phyloP scores from a whole-genome alignment of 1,140 invertebrate species.

The Orchestia grillus region DNA sequence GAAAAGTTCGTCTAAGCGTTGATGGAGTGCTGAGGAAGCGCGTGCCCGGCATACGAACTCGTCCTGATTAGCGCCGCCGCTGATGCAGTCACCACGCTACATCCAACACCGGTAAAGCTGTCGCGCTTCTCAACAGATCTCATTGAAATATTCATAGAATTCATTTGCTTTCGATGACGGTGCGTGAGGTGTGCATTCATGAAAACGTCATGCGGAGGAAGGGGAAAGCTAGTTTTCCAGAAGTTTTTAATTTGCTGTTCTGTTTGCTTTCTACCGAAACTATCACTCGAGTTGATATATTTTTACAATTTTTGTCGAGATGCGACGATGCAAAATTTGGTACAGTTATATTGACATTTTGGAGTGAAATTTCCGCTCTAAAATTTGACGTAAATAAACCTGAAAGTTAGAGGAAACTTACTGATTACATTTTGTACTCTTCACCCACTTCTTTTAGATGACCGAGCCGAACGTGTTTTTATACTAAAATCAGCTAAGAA shows the following conservation, averaged over 20 bases:
- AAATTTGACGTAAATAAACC: no score
- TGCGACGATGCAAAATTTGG: no score
- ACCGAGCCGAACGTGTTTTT: no score
- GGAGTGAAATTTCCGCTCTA: no score
- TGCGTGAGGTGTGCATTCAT: neutral
- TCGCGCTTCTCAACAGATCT: neutral
- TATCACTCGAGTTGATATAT: neutral
- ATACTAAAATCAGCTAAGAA: no score
- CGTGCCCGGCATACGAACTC: neutral
- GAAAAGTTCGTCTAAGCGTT: neutral
- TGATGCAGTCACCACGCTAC: neutral
- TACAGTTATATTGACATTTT: no score
- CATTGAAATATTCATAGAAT: neutral
- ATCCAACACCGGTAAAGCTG: neutral
- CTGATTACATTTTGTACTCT: no score
- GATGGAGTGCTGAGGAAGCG: neutral
- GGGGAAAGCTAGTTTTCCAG: neutral
- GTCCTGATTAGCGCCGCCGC: neutral
- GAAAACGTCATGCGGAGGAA: neutral
- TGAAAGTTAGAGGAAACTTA: no score
- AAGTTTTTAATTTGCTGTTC: neutral
- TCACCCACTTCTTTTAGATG: no score
- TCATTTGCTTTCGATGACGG: neutral
- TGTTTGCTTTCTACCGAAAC: neutral
- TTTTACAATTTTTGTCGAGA: no score